Evolutionary conservation across 2,113 vertebrate genomes (phyloP).

Genomic region (Equus quagga): DNA sequence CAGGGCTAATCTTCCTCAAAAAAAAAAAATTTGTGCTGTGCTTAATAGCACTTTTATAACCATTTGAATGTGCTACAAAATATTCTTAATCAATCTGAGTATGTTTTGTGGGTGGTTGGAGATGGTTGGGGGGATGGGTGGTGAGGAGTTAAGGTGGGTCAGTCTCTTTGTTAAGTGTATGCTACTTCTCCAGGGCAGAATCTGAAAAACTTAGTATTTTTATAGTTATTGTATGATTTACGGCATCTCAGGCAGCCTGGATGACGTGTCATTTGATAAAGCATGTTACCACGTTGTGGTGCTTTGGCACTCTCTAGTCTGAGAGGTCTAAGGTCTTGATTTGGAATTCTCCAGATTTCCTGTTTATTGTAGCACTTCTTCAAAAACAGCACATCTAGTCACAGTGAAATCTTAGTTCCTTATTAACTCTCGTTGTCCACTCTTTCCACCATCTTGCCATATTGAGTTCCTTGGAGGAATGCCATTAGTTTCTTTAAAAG

Average conservation of each 20-base stretch:
- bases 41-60: not conserved
- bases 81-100: not conserved
- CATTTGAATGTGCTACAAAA: not conserved
- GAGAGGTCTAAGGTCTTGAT: not conserved
- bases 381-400: not conserved
- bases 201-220: not conserved
- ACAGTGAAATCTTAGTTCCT: not conserved
- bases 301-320: not conserved
- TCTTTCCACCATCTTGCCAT: not conserved
- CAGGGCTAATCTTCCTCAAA: too few species aligned
- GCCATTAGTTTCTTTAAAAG: not conserved
- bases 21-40: not conserved
- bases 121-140: not conserved
- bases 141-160: not conserved
- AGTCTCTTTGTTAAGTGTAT: not conserved
- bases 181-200: not conserved
- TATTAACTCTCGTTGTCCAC: not conserved
- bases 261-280: not conserved
- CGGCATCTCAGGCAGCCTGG: not conserved
- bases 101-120: not conserved
- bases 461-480: not conserved
- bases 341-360: not conserved
- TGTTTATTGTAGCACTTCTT: not conserved
- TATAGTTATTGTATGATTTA: not conserved
- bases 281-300: not conserved